Evolutionary conservation across 30 jellyfish, hydroid and myxozoan genomes (phyloP).

Genomic region (Mastigias papua): DNA sequence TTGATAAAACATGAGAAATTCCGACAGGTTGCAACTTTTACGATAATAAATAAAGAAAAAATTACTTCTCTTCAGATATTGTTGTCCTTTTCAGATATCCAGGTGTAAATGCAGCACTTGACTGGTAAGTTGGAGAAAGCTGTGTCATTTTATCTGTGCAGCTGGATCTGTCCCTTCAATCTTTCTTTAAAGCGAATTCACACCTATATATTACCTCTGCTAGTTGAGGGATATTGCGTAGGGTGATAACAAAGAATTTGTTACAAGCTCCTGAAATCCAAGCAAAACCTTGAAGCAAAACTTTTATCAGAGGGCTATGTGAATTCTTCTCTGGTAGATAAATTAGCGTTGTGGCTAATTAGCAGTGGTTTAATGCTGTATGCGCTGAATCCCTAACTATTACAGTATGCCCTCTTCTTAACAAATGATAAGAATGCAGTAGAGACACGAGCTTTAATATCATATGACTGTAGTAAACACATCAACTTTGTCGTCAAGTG

Average conservation of each 20-base stretch:
- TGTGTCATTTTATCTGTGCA: slow-evolving; percentile 14
- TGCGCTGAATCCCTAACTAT: neutral
- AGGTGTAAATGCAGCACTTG: slow-evolving; percentile 71
- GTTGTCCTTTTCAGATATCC: slow-evolving; percentile 64
- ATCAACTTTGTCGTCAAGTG: neutral
- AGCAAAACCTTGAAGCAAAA: neutral
- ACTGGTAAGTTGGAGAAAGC: slow-evolving; percentile 72
- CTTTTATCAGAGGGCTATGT: too few relatives aligned
- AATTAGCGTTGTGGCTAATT: neutral
- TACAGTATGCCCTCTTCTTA: neutral
- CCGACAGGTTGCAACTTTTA: too few relatives aligned
- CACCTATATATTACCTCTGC: neutral
- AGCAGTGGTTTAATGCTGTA: neutral
- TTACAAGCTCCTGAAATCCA: too few relatives aligned
- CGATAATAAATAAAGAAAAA: neutral
- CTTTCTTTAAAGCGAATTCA: neutral
- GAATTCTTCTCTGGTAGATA: neutral
- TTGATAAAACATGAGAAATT: too few relatives aligned
- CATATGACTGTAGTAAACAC: neutral
- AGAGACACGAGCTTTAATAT: neutral
- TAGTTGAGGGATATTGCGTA: neutral
- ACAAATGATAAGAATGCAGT: neutral
- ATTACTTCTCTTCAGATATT: slow-evolving; percentile 71
- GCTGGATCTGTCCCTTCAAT: neutral
- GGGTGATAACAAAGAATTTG: neutral